A percentile compares a stretch with the other conserved stretches of the same genome.
phyloP scores from a whole-genome alignment of 2,797 vertebrate genomes.

The Sebastes kiyomatsui region DNA sequence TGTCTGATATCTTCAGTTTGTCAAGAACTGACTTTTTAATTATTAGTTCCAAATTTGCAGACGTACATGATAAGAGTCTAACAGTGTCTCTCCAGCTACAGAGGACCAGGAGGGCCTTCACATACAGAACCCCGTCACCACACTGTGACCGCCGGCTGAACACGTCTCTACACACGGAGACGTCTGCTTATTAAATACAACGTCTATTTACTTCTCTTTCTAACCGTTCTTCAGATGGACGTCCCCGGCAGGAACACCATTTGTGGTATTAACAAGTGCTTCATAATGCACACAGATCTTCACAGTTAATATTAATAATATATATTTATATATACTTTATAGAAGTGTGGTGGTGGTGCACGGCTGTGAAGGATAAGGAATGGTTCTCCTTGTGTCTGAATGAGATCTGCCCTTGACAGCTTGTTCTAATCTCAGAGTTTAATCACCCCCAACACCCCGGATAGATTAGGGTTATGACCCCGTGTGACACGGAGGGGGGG shows the following conservation, averaged over 20 bases:
- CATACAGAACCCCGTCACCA: background rate
- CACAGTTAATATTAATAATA: background rate
- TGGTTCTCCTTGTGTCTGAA: conserved; percentile 67
- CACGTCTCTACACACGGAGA: background rate
- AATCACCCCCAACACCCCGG: conserved; percentile 86
- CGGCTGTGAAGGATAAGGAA: background rate
- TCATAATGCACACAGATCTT: background rate
- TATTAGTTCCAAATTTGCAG: background rate
- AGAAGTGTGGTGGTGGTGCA: background rate
- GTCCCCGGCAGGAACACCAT: background rate
- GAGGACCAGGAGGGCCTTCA: conserved; percentile 1
- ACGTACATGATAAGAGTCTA: too few relatives aligned
- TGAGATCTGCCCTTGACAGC: conserved; percentile 81
- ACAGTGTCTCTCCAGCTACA: too few relatives aligned
- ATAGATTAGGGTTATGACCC: conserved; percentile 90
- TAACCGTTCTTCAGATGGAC: background rate
- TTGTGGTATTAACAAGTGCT: background rate
- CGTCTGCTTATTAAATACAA: too few relatives aligned
- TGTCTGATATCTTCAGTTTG: too few relatives aligned
- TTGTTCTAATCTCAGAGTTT: conserved; percentile 80
- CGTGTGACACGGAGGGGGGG: conserved; percentile 73
- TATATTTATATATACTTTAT: background rate
- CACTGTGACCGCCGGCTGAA: background rate
- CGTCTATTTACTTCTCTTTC: too few relatives aligned
- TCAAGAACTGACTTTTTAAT: background rate